phyloP scores from a whole-genome alignment of 2,888 invertebrate species.

The Macrophya annulata region DNA sequence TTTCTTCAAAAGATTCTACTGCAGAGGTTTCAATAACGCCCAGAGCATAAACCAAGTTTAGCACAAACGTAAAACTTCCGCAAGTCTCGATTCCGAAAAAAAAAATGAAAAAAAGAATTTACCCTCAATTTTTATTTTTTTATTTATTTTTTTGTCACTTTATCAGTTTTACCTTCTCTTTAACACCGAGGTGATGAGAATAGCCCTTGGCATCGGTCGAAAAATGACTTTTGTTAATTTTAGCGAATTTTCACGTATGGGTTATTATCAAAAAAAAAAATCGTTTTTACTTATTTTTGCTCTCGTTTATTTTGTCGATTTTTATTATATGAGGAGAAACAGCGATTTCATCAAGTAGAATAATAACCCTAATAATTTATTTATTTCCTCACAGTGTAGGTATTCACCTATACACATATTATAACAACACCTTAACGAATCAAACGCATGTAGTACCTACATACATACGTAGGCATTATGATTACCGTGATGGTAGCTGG shows the following conservation, averaged over 20 bases:
- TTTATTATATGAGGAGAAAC: no score
- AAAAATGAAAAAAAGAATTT: not conserved
- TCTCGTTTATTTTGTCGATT: no score
- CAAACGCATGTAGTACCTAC: not conserved
- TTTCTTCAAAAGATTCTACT: not conserved
- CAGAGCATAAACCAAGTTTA: constrained; percentile 1
- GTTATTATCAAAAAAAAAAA: no score
- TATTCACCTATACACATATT: not conserved
- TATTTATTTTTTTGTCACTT: no score
- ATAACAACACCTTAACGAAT: not conserved
- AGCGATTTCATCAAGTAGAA: not conserved
- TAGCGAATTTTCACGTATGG: no score
- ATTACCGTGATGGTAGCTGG: not conserved
- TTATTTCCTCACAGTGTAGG: not conserved
- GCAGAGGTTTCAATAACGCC: not conserved
- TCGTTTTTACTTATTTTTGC: no score
- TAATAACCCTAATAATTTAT: not conserved
- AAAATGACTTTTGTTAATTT: no score
- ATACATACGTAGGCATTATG: not conserved
- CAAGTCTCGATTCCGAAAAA: not conserved
- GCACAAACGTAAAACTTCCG: not conserved
- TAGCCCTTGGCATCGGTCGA: no score
- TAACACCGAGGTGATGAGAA: no score
- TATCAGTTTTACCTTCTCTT: no score
- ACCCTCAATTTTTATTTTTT: no score